Percentiles rank a stretch among this genome's conserved stretches.
Conservation (phyloP, 1,140 invertebrate species). For the Neocloeon triangulifer region DNA sequence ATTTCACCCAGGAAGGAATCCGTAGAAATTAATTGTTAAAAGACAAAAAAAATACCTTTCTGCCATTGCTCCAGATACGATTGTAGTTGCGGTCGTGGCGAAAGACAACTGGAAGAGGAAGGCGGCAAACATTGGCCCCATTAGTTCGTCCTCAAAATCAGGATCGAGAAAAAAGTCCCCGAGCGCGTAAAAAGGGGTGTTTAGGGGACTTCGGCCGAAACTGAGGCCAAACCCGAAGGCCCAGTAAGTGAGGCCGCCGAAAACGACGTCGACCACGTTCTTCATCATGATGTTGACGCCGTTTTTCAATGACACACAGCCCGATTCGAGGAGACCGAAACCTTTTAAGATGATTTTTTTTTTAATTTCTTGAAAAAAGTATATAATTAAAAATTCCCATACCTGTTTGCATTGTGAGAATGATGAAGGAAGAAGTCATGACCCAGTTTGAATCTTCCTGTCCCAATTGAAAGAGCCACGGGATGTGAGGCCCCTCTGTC, state of each 20-base stretch:
- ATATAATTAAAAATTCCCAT: no score
- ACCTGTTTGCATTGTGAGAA: constrained; percentile 96
- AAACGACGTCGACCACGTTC: constrained; percentile 28
- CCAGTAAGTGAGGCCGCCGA: constrained; percentile 65
- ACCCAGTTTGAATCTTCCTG: constrained; percentile 82
- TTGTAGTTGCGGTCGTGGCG: constrained; percentile 76
- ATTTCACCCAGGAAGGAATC: no score
- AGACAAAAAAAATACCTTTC: no score
- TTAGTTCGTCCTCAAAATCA: constrained; percentile 27
- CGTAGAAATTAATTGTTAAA: no score
- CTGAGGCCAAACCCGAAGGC: constrained; percentile 81
- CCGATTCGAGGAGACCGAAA: constrained; percentile 27
- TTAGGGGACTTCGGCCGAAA: constrained; percentile 46
- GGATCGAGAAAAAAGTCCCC: constrained; percentile 48
- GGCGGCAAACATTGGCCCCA: constrained; percentile 56
- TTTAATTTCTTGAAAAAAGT: no score
- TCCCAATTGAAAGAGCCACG: constrained; percentile 6
- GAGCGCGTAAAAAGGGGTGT: constrained; percentile 48
- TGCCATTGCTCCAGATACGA: constrained; percentile 76
- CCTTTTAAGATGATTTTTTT: no score
- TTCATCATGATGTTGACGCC: constrained; percentile 33
- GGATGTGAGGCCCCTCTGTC: background rate
- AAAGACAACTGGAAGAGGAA: constrained; percentile 77
- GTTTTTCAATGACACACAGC: constrained; percentile 27
- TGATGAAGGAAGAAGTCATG: constrained; percentile 79